Evolutionary conservation across 2,113 vertebrate genomes (phyloP), one percentile per base, ranked within the genome.

Genomic region (Halcyon senegalensis): DNA sequence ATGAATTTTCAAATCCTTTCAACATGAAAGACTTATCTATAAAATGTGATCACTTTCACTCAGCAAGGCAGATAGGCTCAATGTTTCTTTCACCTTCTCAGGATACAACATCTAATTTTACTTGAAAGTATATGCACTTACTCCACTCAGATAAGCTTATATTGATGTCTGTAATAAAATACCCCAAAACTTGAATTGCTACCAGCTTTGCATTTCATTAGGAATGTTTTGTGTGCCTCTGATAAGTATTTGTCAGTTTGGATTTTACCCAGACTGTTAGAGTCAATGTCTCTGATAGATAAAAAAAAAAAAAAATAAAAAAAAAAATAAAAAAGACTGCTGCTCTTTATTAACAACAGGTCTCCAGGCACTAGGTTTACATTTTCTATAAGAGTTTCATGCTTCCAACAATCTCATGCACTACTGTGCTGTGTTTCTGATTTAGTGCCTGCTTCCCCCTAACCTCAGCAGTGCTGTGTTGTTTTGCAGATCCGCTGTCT

Each of bases 101-200:
- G 64, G 43, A 87, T 74, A 84, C 2, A 9, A 63, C 0, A 0
- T 72, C 73, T 93, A 93, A 78, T 96, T 93, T 95, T 91, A 75
- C 56, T 95, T 84, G 44, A 85, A 96, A 94, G 74, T 78, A 60
- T 72, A 35, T 76, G 44, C 58, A 89, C 77, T 86, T 92, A 84
- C 66, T 92, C 51, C 30, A 73, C 19, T 87, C 76, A 96, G 80
- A 95, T 95, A 90, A 96, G 88, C 73, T 89, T 74, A 90, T 89
- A 93, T 72, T 94, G 86, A 90, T 93, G 56, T 78, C 80, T 95
- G 64, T 41, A 96, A 92, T 76, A 94, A 95, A 96, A 81, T 79
- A 84, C 33, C 46, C 20, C 1, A 78, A 92, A 95, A 63, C 43
- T 44, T 84, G 72, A 87, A 95, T 53, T 86, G 80, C 66, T 93